These are phyloP conservation scores for Xerus inauris DNA, from an alignment of 2,113 vertebrate genomes.

Conservation along the genomic window DNA sequence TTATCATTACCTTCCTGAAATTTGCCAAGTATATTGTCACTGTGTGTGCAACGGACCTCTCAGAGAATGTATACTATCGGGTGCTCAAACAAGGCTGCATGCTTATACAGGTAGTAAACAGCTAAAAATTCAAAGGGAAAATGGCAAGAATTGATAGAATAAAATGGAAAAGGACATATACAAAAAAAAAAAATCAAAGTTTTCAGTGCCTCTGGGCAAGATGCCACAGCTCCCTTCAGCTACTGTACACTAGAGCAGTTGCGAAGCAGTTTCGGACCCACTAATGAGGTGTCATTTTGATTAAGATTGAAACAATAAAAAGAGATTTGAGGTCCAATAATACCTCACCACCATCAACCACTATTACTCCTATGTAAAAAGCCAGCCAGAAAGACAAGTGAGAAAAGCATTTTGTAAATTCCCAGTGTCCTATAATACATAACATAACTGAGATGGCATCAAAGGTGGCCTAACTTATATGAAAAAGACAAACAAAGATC, in stretches of 20 bases:
- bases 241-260: not conserved
- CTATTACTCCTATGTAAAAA: not conserved
- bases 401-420: not conserved
- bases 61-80: not conserved
- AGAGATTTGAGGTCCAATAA: not conserved
- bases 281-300: not conserved
- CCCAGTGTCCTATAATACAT: not conserved
- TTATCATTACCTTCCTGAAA: not conserved
- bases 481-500: not conserved
- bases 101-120: not conserved
- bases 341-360: not conserved
- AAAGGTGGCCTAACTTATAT: not conserved
- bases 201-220: not conserved
- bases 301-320: not conserved
- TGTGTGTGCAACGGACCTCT: not conserved
- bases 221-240: not conserved
- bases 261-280: not conserved
- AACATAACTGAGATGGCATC: not conserved
- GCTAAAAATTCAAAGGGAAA: not conserved
- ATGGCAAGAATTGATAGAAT: not conserved
- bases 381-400: not conserved
- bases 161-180: not conserved
- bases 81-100: not conserved
- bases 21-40: not conserved
- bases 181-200: not conserved